phyloP scores from a whole-genome alignment of 2,888 invertebrate genomes.

The Dolomedes plantarius region DNA sequence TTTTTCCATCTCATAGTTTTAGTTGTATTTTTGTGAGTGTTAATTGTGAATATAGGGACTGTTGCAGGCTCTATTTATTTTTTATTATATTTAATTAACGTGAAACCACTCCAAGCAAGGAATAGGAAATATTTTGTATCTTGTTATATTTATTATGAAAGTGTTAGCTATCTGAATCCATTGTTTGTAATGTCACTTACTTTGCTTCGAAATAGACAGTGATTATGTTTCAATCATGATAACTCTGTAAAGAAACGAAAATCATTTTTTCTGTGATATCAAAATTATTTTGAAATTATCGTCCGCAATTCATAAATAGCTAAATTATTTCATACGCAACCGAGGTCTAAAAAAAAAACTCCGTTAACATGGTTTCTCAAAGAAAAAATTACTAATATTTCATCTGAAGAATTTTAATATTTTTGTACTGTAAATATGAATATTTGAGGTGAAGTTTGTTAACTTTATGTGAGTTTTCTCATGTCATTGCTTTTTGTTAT shows the following conservation, averaged over 20 bases:
- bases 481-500: conserved; percentile 57
- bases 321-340: not conserved
- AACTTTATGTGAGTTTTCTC: conserved; percentile 36
- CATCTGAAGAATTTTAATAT: conserved; percentile 18
- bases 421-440: conserved; percentile 1
- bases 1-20: not conserved
- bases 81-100: not conserved
- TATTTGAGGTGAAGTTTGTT: not conserved
- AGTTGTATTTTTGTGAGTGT: not conserved
- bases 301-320: not conserved
- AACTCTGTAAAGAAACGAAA: not conserved
- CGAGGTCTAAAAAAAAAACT: not conserved
- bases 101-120: not conserved
- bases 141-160: not conserved
- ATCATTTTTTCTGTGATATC: not conserved
- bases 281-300: not conserved
- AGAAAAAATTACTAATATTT: not conserved
- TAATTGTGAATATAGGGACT: conserved; percentile 8
- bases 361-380: not conserved
- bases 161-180: not conserved
- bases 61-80: not conserved
- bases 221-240: not conserved
- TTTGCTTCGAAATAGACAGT: not conserved
- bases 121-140: too few relatives aligned
- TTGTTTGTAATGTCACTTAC: not conserved